Evolutionary conservation across 2,888 invertebrate species (phyloP), one percentile per base, ranked within the genome.

Genomic region (Cheilosia pagana): DNA sequence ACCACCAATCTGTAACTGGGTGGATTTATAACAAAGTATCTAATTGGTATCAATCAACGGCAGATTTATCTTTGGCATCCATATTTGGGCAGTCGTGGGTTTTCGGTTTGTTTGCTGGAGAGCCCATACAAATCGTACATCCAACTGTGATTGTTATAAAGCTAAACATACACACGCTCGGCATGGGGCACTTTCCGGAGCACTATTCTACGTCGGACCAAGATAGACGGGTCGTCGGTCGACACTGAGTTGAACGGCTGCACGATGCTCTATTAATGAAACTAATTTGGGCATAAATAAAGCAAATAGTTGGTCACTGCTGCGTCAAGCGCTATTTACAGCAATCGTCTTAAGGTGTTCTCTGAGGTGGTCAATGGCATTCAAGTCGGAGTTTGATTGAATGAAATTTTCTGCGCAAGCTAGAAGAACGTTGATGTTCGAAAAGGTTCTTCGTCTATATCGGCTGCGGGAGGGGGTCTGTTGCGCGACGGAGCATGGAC

Each of bases 1-100:
- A 78, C 78, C 82, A 72, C 59, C 63, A 65, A 67, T 82, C 50
- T 67, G 39, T 12, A 35, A 39, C 19, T 35, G 21, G n/a, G 53
- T 72, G 67, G 55, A 67, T 60, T 7, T 8, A 71, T 62, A 67
- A 82, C 78, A 82, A 82, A 78, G 35, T 78, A 78, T 72, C 72
- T 82, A 82, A 82, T 78, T 82, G 78, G 72, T 78, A 82, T 82
- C 67, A 82, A 78, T 72, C 78, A 78, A 35, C 48, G 55, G 62
- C 31, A 62, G 57, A 77, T 72, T 76, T 71, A 81, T 81, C 71
- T 52, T 59, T 28, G 39, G 45, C 28, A 72, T 67, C 60, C 67
- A 72, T 71, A 53, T 72, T 68, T 67, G 71, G 65, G 65, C 60
- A 55, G 60, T 35, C 19, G 77, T 82, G 71, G 81, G 71, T 52